These are phyloP conservation scores for Limnephilus lunatus DNA, from an alignment of 2,888 invertebrate species.

Conservation along the genomic window DNA sequence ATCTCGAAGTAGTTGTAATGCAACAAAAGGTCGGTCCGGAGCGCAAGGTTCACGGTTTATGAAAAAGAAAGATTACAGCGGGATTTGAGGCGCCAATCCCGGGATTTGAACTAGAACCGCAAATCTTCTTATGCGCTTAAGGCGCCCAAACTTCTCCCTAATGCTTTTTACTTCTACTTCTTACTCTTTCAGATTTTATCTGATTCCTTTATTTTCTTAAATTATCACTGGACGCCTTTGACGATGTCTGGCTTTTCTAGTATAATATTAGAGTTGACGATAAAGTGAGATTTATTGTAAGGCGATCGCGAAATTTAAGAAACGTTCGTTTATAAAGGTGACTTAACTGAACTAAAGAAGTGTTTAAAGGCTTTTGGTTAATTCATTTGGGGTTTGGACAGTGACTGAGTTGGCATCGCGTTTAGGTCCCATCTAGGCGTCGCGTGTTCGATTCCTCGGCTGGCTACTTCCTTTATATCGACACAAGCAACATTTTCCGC, in stretches of 20 bases:
- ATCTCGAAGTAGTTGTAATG: constrained; percentile 45
- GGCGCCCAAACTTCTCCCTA: constrained; percentile 63
- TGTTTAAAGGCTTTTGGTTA: not conserved
- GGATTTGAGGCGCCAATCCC: constrained; percentile 63
- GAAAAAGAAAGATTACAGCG: constrained; percentile 65
- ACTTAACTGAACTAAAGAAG: not conserved
- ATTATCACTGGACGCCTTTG: not conserved
- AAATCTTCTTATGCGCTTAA: constrained; percentile 65
- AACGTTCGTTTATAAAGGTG: not conserved
- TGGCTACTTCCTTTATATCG: no score
- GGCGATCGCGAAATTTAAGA: not conserved
- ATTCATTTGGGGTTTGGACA: no score
- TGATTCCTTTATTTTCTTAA: constrained; percentile 38
- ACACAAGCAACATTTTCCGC: no score
- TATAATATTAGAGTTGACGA: not conserved
- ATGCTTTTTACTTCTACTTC: constrained; percentile 55
- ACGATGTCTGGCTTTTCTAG: not conserved
- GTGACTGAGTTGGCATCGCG: no score
- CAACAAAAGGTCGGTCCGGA: constrained; percentile 20
- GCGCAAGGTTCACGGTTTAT: constrained; percentile 15
- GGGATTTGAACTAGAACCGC: constrained; percentile 62
- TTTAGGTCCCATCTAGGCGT: no score
- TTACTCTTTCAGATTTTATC: constrained; percentile 11
- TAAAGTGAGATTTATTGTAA: not conserved
- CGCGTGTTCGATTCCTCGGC: no score